phyloP scores from a whole-genome alignment of 1,140 invertebrate species.

The Triops longicaudatus region DNA sequence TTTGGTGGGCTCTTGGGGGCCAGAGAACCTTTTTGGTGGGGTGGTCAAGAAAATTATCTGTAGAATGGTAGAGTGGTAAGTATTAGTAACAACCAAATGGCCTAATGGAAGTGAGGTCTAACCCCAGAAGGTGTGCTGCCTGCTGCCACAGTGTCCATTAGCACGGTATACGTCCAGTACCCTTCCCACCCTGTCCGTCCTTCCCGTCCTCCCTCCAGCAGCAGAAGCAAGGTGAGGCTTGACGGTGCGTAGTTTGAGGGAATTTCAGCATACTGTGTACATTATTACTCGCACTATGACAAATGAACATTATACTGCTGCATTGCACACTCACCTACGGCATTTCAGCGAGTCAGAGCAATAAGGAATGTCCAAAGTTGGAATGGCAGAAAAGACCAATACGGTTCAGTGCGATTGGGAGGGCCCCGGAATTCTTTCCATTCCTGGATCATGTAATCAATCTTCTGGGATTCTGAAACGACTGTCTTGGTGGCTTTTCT shows the following conservation, averaged over 20 bases:
- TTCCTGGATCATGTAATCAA: not conserved
- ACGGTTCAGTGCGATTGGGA: not conserved
- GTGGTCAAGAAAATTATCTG: not conserved
- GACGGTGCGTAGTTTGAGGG: not conserved
- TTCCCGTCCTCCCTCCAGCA: not conserved
- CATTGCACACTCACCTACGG: not conserved
- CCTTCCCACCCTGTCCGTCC: not conserved
- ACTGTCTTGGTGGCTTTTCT: not conserved
- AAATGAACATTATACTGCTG: not conserved
- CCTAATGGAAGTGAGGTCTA: slow-evolving; percentile 10
- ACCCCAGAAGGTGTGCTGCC: slow-evolving; percentile 5
- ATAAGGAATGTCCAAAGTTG: not conserved
- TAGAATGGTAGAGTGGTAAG: not conserved
- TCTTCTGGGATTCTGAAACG: not conserved
- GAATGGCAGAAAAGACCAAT: not conserved
- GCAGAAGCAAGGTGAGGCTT: not conserved
- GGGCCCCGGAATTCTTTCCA: not conserved
- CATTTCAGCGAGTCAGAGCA: not conserved
- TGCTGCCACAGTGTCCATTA: not conserved
- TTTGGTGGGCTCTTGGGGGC: not conserved
- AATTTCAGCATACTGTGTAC: not conserved
- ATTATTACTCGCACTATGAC: not conserved
- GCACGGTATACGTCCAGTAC: not conserved
- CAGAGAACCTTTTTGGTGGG: not conserved
- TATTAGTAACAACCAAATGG: not conserved